Base-by-base conservation (phyloP, 2,888 invertebrate genomes). In the Chrysolina oricalcia region DNA sequence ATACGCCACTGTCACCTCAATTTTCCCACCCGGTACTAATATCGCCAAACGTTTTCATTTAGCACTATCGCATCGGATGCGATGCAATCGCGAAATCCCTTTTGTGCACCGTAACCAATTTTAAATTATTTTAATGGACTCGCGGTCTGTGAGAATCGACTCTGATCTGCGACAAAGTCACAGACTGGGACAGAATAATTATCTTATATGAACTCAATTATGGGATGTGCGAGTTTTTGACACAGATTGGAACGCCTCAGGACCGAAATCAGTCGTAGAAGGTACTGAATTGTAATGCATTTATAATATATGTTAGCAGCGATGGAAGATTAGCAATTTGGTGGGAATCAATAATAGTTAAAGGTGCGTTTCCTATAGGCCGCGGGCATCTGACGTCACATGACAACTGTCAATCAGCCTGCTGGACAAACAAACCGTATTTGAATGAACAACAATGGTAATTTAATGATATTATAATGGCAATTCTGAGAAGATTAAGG, bases 11-110 rank as follows among this genome's bases (percentile, higher is more conserved):
- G 59, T 59, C 27, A n/a, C 19, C 27, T 27, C n/a, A 9, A 59
- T 59, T 23, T 27, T 59, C 59, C 35, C 59, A 59, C 59, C 59
- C 59, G n/a, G 15, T 59, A 53, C 65, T 56, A 46, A 35, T 72
- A 65, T 67, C 62, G 72, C 48, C 72, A 66, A 72, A 66, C 62
- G 67, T 56, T 72, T 66, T 72, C 72, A 56, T 56, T 72, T 43
- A 46, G 46, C 66, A 19, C 59, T 59, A 23, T 59, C 59, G n/a
- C 59, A n/a, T 59, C 62, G n/a, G 63, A 50, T 4, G 46, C 50
- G 40, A 27, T 19, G 46, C 23, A 48, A 9, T 46, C 43, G 46
- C 21, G 27, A 66, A 21, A 50, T 50, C 23, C 46, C 67, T 48
- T 67, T 41, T 64, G 50, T 63, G 67, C 71, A 68, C 46, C 75